These are phyloP conservation scores for Eriocheir sinensis DNA, from an alignment of 1,140 invertebrate genomes.

Conservation along the genomic window DNA sequence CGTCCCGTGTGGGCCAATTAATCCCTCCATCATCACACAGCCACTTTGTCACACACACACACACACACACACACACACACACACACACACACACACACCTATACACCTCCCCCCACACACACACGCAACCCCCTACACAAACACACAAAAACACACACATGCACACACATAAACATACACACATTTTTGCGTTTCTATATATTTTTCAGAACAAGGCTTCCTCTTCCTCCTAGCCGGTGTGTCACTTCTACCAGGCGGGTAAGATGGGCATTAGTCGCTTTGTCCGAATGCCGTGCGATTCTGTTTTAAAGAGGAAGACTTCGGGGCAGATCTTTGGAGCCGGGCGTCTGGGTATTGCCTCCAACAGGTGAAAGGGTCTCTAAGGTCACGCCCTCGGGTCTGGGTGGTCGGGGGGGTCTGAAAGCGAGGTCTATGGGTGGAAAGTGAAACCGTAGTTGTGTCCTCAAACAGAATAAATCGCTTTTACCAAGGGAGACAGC, in stretches of 20 bases:
- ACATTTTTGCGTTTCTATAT: background rate
- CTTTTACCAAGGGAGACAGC: slow-evolving; percentile 51
- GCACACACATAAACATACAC: background rate
- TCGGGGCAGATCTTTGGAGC: background rate
- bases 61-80: background rate
- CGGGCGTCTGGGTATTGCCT: background rate
- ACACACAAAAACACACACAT: no score
- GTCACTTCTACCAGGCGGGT: slow-evolving; percentile 70
- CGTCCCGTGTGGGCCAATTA: background rate
- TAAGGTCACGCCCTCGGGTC: background rate
- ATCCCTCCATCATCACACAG: background rate
- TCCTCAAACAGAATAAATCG: slow-evolving; percentile 58
- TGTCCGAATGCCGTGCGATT: slow-evolving; percentile 70
- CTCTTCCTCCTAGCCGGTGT: slow-evolving; percentile 41
- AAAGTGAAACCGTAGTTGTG: slow-evolving; percentile 38
- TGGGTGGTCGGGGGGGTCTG: background rate
- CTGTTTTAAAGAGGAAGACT: background rate
- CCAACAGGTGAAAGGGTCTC: background rate
- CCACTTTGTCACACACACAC: no score
- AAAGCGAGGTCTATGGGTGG: background rate
- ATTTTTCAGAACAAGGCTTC: slow-evolving; percentile 32
- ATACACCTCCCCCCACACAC: no score
- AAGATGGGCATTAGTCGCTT: slow-evolving; percentile 69
- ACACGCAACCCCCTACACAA: background rate
- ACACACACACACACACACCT: background rate